Percentiles rank a stretch among this genome's conserved stretches.
Conservation (phyloP, 1,140 invertebrate genomes). For the Aethina tumida region DNA sequence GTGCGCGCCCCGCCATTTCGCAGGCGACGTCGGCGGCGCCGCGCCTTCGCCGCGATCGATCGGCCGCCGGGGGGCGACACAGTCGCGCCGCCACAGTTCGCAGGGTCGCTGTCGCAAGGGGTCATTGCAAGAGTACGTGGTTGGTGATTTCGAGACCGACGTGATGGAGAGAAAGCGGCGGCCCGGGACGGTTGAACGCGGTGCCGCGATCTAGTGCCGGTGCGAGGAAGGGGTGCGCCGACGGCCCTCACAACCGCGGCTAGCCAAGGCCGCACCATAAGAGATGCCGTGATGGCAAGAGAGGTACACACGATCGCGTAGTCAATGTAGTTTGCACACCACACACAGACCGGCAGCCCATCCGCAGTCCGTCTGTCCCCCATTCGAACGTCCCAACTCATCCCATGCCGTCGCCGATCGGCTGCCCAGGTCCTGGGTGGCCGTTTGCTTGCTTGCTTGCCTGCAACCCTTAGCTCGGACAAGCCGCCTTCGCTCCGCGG, state of each 20-base stretch:
- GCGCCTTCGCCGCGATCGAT: conserved; percentile 30
- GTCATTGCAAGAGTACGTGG: conserved; percentile 25
- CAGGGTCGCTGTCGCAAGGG: conserved; percentile 32
- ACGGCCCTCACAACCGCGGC: no score
- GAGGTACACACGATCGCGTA: conserved; percentile 37
- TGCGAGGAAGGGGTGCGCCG: conserved; percentile 22
- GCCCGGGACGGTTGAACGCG: conserved; percentile 28
- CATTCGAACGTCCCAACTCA: neutral
- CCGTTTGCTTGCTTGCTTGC: no score
- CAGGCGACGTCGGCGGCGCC: conserved; percentile 16
- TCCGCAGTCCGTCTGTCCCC: no score
- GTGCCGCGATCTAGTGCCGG: conserved; percentile 28
- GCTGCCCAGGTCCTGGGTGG: neutral
- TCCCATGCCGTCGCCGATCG: neutral
- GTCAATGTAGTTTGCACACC: conserved; percentile 17
- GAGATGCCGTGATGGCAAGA: conserved; percentile 52
- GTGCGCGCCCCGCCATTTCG: conserved; percentile 7
- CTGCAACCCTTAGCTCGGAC: no score
- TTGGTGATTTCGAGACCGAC: conserved; percentile 29
- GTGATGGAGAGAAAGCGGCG: conserved; percentile 34
- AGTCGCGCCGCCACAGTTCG: conserved; percentile 31
- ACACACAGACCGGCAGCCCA: conserved; percentile 14
- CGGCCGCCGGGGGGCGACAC: conserved; percentile 29
- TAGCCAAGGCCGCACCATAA: conserved; percentile 32
- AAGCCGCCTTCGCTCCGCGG: no score